Evolutionary conservation across 2,888 invertebrate species (phyloP).

Genomic region (Diabrotica balteata): DNA sequence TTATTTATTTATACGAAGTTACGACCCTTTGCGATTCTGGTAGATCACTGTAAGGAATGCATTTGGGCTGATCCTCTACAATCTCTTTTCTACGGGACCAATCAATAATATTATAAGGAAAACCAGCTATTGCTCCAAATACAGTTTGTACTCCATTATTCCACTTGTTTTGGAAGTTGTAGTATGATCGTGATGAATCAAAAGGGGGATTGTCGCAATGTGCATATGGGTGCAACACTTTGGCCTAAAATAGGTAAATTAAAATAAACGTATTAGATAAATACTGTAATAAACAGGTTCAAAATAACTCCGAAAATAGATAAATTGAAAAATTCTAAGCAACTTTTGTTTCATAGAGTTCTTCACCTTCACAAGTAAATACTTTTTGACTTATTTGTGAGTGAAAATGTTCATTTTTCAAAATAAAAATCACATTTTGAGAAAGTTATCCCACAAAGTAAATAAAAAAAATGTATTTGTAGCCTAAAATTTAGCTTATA

Average conservation of each 20-base stretch:
- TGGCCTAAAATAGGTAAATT: conserved; percentile 30
- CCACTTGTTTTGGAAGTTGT: conserved; percentile 46
- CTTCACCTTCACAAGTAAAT: too few species aligned
- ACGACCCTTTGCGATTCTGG: conserved; percentile 15
- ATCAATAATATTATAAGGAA: conserved; percentile 43
- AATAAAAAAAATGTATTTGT: too few species aligned
- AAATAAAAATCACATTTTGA: too few species aligned
- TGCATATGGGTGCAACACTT: conserved; percentile 37
- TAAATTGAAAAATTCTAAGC: too few species aligned
- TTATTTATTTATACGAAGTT: conserved; percentile 18
- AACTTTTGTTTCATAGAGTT: too few species aligned
- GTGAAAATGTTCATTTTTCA: too few species aligned
- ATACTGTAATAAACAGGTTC: too few species aligned
- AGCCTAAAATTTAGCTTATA: too few species aligned
- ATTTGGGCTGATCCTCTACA: conserved; percentile 12
- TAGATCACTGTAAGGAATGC: conserved; percentile 23
- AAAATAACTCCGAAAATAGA: too few species aligned
- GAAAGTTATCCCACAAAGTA: too few species aligned
- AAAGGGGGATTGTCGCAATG: conserved; percentile 45
- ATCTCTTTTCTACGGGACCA: conserved; percentile 13
- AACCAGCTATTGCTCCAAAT: conserved; percentile 45
- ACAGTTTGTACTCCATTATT: conserved; percentile 42
- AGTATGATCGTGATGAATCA: conserved; percentile 37
- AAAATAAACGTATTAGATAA: too few species aligned
- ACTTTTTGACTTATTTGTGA: too few species aligned